Base-by-base conservation (phyloP, 1,140 invertebrate species). In the Harpegnathos saltator region DNA sequence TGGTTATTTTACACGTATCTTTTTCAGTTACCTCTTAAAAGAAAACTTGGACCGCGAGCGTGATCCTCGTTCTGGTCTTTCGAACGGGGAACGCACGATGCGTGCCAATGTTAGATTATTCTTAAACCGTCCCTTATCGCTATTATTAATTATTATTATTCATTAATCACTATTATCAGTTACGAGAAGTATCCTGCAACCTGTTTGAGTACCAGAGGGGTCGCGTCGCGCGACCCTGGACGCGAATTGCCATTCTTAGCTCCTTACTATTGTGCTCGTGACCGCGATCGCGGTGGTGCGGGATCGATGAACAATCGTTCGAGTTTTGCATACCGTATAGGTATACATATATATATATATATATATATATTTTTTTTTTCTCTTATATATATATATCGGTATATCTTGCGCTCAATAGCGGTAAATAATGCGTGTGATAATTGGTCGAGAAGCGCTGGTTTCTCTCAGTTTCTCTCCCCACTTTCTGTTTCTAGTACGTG, bases 151-250 rank as follows among this genome's bases (percentile, higher is more conserved):
- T 44, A 44, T 44, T 74, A 68, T 83, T 85, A 88, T 65, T 87
- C 78, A 44, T 87, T 88, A 85, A 84, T 75, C 66, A 26, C 83
- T 85, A 85, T 78, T 62, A 84, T 80, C 72, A 80, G 69, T 74
- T 81, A 88, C 84, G 73, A 71, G 62, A 74, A 88, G 80, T 66
- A 78, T 88, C 77, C 48, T 87, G 84, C 71, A 88, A 69, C 26
- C 75, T 82, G 82, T 65, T 80, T 84, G 75, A 52, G 63, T 81
- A 69, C 85, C 58, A 68, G 63, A 75, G 48, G 69, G 69, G 58
- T 68, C 52, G 75, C 75, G 74, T 48, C 12, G n/a, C 24, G 58
- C 22, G 66, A 59, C 33, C 74, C 29, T 56, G 74, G 29, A 54
- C 66, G 69, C 63, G 33, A 61, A 22, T 72, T 69, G 66, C 65